Base-by-base conservation (phyloP, 2,888 invertebrate species). In the Lithophane semibrunnea region DNA sequence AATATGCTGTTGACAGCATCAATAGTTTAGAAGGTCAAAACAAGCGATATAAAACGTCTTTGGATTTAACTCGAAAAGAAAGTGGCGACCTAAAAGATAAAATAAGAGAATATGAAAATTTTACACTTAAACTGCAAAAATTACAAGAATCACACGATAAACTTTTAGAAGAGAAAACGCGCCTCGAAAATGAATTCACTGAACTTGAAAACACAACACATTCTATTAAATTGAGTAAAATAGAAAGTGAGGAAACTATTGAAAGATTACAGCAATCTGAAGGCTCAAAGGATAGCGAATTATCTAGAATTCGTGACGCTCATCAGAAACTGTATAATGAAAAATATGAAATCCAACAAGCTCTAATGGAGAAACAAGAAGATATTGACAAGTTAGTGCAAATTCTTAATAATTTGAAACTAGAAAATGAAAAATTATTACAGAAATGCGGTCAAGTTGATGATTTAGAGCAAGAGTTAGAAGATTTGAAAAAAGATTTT, bases 11-110 rank as follows among this genome's bases (percentile, higher is more conserved):
- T 16, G 86, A 88, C 73, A 92, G 89, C 80, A 90, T 94, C 4
- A 89, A 88, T 74, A 88, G 75, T 68, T 88, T 95, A 77, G 82
- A 92, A 87, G 88, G 91, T 49, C 91, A 94, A 87, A 94, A 92
- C 77, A 85, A 88, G 13, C 84, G 91, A 67, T 92, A 91, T 73
- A 92, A 92, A 89, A 84, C 52, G 10, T 86, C 89, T 65, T 78
- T 88, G 80, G 93, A 95, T 66, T 44, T 93, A 52, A 88, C 88
- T 42, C 88, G 88, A 84, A 93, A 93, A 84, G 92, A 95, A 84
- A 95, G 92, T 84, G 85, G 89, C 60, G 80, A 90, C 16, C 81
- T 95, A 69, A 91, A 92, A 89, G 79, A 88, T 42, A 94, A 92
- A 87, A 60, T 94, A 58, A 78, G 79, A 18, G 70, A 91, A 42